Percentiles rank a stretch among this genome's conserved stretches.
Evolutionary conservation across 1,140 invertebrate genomes (phyloP).

Genomic region (Drosophila repletoides): DNA sequence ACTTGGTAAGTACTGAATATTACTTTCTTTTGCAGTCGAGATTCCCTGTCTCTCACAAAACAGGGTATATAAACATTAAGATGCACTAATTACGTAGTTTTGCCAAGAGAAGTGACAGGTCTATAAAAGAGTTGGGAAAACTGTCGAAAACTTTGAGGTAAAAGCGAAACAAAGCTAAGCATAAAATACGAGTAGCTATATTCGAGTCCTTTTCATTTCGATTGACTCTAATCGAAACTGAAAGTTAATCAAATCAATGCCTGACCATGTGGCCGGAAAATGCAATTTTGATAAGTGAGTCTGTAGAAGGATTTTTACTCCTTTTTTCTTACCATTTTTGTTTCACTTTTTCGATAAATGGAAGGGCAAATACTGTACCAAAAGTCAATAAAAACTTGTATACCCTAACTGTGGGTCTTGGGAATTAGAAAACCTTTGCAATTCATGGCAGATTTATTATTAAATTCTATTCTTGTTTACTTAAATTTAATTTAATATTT

Average conservation of each 20-base stretch:
- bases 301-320: slow-evolving; percentile 2
- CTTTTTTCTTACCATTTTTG: neutral
- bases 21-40: too few relatives aligned
- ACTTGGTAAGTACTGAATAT: too few relatives aligned
- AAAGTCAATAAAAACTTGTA: slow-evolving; percentile 9
- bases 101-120: neutral
- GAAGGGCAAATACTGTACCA: neutral
- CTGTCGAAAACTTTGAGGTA: neutral
- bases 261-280: slow-evolving; percentile 16
- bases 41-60: too few relatives aligned
- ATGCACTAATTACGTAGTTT: slow-evolving; percentile 13
- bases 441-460: too few relatives aligned
- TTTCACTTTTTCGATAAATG: neutral
- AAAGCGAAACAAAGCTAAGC: neutral
- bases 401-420: slow-evolving; percentile 12
- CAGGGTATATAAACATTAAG: slow-evolving; percentile 8
- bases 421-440: too few relatives aligned
- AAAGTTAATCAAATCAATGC: slow-evolving; percentile 38
- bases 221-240: neutral
- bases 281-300: slow-evolving; percentile 46
- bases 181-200: neutral
- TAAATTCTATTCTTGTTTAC: slow-evolving; percentile 13
- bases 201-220: neutral
- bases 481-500: slow-evolving; percentile 11
- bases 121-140: neutral